Conservation (phyloP, 2,113 vertebrate species). For the Chlorodrepanis virens region DNA sequence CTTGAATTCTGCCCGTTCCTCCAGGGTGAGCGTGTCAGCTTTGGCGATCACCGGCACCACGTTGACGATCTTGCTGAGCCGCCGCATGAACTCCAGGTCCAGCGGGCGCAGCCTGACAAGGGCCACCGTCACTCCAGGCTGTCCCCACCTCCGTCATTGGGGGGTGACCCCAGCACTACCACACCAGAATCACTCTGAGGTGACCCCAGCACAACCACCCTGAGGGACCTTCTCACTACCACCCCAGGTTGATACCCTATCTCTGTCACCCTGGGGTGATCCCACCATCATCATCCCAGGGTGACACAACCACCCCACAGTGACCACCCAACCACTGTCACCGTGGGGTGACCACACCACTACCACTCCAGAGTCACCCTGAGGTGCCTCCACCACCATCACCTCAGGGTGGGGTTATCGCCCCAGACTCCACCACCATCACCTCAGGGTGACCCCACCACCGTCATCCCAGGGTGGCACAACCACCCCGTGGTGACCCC, state of each 20-base stretch:
- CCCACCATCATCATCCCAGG: neutral
- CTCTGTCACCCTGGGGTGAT: neutral
- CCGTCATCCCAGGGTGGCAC: neutral
- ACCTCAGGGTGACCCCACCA: neutral
- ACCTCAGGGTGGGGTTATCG: neutral
- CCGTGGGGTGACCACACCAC: neutral
- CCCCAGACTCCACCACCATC: neutral
- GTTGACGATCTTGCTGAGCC: slow-evolving; percentile 85
- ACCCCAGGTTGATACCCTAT: neutral
- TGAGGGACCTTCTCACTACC: neutral
- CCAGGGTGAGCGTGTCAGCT: slow-evolving; percentile 86
- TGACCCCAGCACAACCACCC: neutral
- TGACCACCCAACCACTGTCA: neutral
- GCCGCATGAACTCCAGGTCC: slow-evolving; percentile 88
- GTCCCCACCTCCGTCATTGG: neutral
- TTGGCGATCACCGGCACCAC: slow-evolving; percentile 89
- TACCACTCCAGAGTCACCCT: neutral
- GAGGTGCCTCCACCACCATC: neutral
- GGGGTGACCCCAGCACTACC: neutral
- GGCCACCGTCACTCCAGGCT: neutral
- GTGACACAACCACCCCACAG: neutral
- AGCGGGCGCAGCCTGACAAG: slow-evolving; percentile 82
- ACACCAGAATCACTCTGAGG: neutral
- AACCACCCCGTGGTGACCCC: neutral
- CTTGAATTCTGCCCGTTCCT: slow-evolving; percentile 87